phyloP scores from a whole-genome alignment of 1,140 invertebrate genomes.

The Sminthurides bifidus region DNA sequence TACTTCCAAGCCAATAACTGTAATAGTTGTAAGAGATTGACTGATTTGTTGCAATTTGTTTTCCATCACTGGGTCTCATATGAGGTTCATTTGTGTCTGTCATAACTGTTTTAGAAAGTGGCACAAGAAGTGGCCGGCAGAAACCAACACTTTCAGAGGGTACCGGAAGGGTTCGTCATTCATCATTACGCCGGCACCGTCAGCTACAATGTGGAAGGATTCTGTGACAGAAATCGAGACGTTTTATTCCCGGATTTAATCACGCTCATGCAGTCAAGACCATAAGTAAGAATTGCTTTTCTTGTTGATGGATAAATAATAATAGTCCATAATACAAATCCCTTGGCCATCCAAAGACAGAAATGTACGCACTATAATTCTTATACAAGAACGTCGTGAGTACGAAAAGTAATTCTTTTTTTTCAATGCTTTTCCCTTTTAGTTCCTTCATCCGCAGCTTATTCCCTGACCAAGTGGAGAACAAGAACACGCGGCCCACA shows the following conservation, averaged over 20 bases:
- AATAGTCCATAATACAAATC: too few relatives aligned
- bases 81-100: too few relatives aligned
- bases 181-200: constrained; percentile 65
- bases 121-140: constrained; percentile 40
- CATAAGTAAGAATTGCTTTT: too few relatives aligned
- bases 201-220: constrained; percentile 55
- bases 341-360: too few relatives aligned
- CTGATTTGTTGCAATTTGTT: too few relatives aligned
- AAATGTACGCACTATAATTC: too few relatives aligned
- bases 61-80: too few relatives aligned
- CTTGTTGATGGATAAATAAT: too few relatives aligned
- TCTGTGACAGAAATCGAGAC: constrained; percentile 65
- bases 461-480: constrained; percentile 49
- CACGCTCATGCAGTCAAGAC: constrained; percentile 59
- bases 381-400: too few relatives aligned
- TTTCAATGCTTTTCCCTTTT: constrained; percentile 21
- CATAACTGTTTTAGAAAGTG: constrained; percentile 50
- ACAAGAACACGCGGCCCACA: constrained; percentile 50
- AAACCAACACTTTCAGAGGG: constrained; percentile 51
- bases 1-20: too few relatives aligned
- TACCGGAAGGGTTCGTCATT: constrained; percentile 51
- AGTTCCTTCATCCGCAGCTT: constrained; percentile 50
- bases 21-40: too few relatives aligned
- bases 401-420: too few relatives aligned
- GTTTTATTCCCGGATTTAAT: constrained; percentile 60